Base-by-base conservation (phyloP, 2,113 vertebrate genomes). In the Pongo abelii region DNA sequence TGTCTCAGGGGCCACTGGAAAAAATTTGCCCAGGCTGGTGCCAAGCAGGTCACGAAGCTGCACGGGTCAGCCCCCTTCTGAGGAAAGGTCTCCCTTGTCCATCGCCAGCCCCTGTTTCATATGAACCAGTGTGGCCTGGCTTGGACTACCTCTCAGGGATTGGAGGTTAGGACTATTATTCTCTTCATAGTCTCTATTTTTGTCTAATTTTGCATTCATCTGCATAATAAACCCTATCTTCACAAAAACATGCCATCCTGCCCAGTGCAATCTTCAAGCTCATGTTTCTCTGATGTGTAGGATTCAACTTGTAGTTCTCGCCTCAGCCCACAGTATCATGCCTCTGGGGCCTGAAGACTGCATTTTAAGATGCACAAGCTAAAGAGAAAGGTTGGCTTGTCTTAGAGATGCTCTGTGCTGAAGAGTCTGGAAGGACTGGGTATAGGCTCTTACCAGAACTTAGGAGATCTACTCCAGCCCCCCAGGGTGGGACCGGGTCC, bases 91-190 rank as follows among this genome's bases (percentile, higher is more conserved):
- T 75, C 27, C 50, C 9, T 61, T 20, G 6, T 13, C 1, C 14
- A 3, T 1, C 1, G 1, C 25, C 22, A 3, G 8, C 8, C 20
- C n/a, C 16, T 32, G 13, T 55, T 25, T n/a, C 69, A 13, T 2
- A 43, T 6, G 22, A 46, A 55, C 30, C 50, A 35, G 22, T 30
- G 8, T 46, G 4, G 20, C n/a, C 69, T 64, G 32, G 64, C 55
- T 43, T 72, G 55, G 72, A 57, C 14, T 20, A 30, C 35, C 18
- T 59, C 78, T 74, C 64, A 12, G 9, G 57, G 1, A 3, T 23
- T 46, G 80, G 32, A 35, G 6, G 46, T 83, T 40, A 93, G 57
- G 64, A 59, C 50, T 46, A 2, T 30, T 69, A 32, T n/a, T 32
- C 17, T 40, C 57, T 52, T 67, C 20, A 11, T 14, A 17, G 6